Conservation (phyloP, 2,113 vertebrate species). For the Phyllostomus hastatus region DNA sequence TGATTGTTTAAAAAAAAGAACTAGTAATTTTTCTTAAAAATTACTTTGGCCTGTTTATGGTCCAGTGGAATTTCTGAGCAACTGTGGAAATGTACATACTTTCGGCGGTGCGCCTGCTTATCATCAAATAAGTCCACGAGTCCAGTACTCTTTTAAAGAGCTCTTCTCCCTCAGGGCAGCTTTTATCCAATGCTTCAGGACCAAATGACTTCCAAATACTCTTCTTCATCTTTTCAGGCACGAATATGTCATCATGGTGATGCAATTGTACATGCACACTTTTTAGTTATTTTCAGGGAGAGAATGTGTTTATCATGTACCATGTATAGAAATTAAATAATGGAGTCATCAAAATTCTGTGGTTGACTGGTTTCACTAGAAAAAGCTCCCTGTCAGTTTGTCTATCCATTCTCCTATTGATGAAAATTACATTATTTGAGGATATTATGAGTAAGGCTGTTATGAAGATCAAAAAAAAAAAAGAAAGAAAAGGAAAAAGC, state of each 20-base stretch:
- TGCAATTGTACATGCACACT: not conserved
- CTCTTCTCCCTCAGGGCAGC: not conserved
- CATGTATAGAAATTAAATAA: constrained; percentile 6
- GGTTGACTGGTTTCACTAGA: not conserved
- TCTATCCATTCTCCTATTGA: no score
- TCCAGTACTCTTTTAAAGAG: not conserved
- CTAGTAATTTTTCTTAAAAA: constrained; percentile 11
- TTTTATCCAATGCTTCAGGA: not conserved
- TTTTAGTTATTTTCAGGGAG: constrained; percentile 6
- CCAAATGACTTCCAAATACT: not conserved
- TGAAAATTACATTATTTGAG: no score
- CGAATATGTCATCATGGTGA: not conserved
- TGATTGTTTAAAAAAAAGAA: not conserved
- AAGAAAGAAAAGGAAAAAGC: no score
- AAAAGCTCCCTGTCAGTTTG: not conserved
- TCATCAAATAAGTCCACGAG: not conserved
- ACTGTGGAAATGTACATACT: not conserved
- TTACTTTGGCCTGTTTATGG: not conserved
- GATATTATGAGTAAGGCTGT: no score
- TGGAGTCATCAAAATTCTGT: not conserved
- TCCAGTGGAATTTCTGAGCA: not conserved
- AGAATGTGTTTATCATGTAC: not conserved
- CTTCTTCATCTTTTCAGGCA: not conserved
- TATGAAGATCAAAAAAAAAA: no score
- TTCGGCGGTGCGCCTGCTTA: constrained; percentile 1